Base-by-base conservation (phyloP, 2,888 invertebrate species). In the Taphrorychus bicolor region DNA sequence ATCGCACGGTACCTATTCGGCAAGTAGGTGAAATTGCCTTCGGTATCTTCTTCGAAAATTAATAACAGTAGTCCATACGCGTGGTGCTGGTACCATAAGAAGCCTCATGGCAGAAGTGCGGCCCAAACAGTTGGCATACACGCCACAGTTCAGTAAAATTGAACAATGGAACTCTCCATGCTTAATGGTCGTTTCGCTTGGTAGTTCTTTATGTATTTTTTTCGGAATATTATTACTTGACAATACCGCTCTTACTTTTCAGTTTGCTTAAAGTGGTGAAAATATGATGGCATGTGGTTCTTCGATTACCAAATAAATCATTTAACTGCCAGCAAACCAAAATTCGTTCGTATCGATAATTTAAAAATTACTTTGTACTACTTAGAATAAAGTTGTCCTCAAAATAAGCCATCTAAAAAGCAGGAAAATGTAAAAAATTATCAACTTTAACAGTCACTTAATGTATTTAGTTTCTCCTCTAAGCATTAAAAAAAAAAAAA, bases 61-160 rank as follows among this genome's bases (percentile, higher is more conserved):
- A 65, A 65, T 65, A 48, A 56, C 48, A 56, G 56, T 54, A 18
- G 18, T 48, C 19, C 52, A 18, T 59, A 24, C 45, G 32, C 59
- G 54, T 66, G 41, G 66, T 54, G 54, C 59, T 53, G 59, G 49
- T 59, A 45, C 45, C 45, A 51, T 14, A 66, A 66, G 61, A 45
- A 54, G 57, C 49, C 59, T 41, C 49, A 68, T 63, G 59, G 56
- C 42, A 68, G 63, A 63, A 68, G 59, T 57, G 49, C 40, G 72
- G 70, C 66, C 71, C 61, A 70, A 78, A 78, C 78, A 80, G 80
- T 78, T 78, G 79, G 79, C 77, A 76, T 77, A 76, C 76, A 80
- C 77, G 78, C 80, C 77, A 81, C 81, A 81, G 79, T 81, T 77
- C 80, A 81, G 80, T 81, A 80, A 81, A 74, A 81, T 73, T 77